Conservation (phyloP, 2,888 invertebrate genomes). For the Melieria picta region DNA sequence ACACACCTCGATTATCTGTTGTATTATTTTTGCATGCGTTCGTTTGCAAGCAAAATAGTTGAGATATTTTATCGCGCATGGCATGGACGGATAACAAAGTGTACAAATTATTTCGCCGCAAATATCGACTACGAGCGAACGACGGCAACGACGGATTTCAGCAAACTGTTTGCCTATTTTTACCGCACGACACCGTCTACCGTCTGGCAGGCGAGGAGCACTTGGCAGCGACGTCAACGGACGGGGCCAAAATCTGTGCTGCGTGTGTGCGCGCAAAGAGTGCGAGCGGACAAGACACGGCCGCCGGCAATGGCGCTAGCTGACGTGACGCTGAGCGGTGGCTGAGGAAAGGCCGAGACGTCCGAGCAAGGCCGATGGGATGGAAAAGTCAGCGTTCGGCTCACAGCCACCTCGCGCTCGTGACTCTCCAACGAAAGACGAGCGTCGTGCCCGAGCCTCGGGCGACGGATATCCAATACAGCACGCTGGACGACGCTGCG, state of each 20-base stretch:
- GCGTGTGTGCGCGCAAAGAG: not conserved
- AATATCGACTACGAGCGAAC: conserved; percentile 54
- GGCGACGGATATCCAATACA: no score
- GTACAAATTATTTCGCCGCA: conserved; percentile 63
- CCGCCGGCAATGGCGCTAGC: not conserved
- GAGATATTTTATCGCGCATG: conserved; percentile 68
- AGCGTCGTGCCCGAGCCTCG: no score
- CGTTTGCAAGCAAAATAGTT: conserved; percentile 67
- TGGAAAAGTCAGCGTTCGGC: not conserved
- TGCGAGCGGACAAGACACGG: not conserved
- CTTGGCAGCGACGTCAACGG: conserved; percentile 9
- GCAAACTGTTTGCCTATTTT: conserved; percentile 54
- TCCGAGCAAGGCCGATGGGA: conserved; percentile 19
- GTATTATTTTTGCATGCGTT: conserved; percentile 66
- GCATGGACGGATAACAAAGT: conserved; percentile 66
- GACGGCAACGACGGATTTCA: conserved; percentile 54
- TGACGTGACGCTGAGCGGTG: not conserved
- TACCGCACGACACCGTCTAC: conserved; percentile 38
- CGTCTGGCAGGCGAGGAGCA: conserved; percentile 22
- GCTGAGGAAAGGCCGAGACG: conserved; percentile 14
- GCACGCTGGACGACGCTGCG: no score
- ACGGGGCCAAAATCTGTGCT: not conserved
- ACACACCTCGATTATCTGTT: conserved; percentile 65
- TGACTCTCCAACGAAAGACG: no score
- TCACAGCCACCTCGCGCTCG: not conserved